phyloP scores from a whole-genome alignment of 2,797 vertebrate species.

The Smutsia temminckii region DNA sequence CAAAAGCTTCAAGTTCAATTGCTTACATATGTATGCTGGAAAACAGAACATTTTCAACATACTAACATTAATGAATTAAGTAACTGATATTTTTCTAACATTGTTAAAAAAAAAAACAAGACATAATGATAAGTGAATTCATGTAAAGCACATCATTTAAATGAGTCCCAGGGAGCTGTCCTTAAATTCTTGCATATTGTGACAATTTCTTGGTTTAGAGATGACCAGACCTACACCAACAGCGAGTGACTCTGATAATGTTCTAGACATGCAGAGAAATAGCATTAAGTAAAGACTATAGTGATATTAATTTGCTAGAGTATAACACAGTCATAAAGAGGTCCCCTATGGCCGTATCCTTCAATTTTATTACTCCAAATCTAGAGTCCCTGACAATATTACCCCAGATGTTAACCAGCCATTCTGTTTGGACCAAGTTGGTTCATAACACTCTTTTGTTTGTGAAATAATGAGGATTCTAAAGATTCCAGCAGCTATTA shows the following conservation, averaged over 20 bases:
- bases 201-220: background rate
- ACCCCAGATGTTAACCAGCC: no score
- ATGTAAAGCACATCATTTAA: no score
- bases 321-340: background rate
- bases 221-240: background rate
- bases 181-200: background rate
- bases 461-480: background rate
- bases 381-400: background rate
- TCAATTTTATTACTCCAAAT: background rate
- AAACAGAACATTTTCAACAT: background rate
- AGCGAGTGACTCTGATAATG: background rate
- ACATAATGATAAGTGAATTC: fast-evolving
- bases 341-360: background rate
- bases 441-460: background rate
- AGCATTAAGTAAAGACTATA: background rate
- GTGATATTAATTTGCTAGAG: background rate
- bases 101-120: no score
- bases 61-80: background rate
- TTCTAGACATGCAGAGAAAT: background rate
- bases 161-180: no score
- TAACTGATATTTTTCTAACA: fast-evolving
- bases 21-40: background rate
- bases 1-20: background rate
- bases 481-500: background rate
- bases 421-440: background rate